Evolutionary conservation across 2,113 vertebrate species (phyloP).

Genomic region (Toxostoma redivivum): DNA sequence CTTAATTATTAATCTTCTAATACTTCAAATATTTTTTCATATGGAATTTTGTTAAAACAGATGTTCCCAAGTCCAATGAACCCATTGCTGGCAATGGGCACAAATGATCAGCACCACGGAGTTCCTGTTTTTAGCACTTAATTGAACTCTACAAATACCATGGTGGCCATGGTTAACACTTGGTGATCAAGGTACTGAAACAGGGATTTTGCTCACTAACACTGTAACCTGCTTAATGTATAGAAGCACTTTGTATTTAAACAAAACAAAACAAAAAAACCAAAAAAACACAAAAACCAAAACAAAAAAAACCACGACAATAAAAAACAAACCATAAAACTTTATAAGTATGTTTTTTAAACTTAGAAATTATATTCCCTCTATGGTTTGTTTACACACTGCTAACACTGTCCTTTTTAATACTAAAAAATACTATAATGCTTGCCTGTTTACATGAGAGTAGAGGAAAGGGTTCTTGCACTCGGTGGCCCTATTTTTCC

Average conservation of each 20-base stretch:
- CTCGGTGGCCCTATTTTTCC: constrained; percentile 22
- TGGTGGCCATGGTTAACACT: constrained; percentile 23
- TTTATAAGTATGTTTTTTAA: constrained; percentile 71
- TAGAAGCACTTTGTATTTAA: constrained; percentile 84
- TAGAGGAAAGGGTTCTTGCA: background rate
- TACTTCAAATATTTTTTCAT: constrained; percentile 49
- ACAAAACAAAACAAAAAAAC: background rate
- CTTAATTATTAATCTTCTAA: constrained; percentile 23
- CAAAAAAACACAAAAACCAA: background rate
- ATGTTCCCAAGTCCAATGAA: constrained; percentile 38
- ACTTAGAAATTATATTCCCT: constrained; percentile 71
- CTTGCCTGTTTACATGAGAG: constrained; percentile 51
- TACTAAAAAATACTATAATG: constrained; percentile 13
- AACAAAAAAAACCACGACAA: background rate
- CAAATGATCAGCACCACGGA: background rate
- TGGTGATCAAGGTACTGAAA: constrained; percentile 62
- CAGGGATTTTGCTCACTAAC: constrained; percentile 76
- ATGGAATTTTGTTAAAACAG: constrained; percentile 54
- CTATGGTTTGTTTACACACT: constrained; percentile 68
- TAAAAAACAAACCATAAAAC: constrained; percentile 21
- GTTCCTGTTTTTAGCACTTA: constrained; percentile 19
- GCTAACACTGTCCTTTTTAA: constrained; percentile 57
- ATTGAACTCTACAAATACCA: background rate
- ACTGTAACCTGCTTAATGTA: constrained; percentile 77
- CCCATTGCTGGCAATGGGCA: constrained; percentile 65